Percentiles rank a stretch among this genome's conserved stretches.
Evolutionary conservation across 2,888 invertebrate genomes (phyloP).

Genomic region (Gastracanthus pulcherrimus): DNA sequence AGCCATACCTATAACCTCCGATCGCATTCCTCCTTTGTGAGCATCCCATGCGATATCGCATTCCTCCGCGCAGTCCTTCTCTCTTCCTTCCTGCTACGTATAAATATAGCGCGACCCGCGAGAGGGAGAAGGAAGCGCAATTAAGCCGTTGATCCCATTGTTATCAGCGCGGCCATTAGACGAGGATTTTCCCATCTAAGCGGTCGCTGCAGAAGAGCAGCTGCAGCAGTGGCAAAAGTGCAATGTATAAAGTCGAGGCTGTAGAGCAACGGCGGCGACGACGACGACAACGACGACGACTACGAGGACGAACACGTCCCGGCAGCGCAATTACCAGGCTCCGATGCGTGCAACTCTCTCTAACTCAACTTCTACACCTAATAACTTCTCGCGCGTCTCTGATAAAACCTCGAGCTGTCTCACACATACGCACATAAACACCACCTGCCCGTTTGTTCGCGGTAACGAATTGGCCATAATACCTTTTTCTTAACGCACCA

Average conservation of each 20-base stretch:
- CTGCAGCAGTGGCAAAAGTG: too few species aligned
- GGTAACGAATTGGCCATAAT: not conserved
- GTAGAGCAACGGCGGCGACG: too few species aligned
- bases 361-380: constrained; percentile 40
- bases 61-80: constrained; percentile 16
- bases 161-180: constrained; percentile 22
- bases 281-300: too few species aligned
- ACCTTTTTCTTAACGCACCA: not conserved
- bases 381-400: constrained; percentile 21
- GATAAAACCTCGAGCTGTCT: not conserved
- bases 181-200: not conserved
- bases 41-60: not conserved
- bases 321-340: too few species aligned
- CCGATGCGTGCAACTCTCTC: constrained; percentile 13
- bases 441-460: not conserved
- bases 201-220: constrained; percentile 1
- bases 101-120: not conserved
- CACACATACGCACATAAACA: too few species aligned
- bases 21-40: not conserved
- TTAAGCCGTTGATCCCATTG: constrained; percentile 22
- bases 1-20: not conserved
- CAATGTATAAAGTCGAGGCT: too few species aligned
- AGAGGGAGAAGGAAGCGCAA: not conserved
- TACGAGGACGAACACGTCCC: too few species aligned
- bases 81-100: not conserved